These are phyloP conservation scores for Sakesphorus luctuosus DNA, from an alignment of 2,113 vertebrate genomes.

Conservation along the genomic window DNA sequence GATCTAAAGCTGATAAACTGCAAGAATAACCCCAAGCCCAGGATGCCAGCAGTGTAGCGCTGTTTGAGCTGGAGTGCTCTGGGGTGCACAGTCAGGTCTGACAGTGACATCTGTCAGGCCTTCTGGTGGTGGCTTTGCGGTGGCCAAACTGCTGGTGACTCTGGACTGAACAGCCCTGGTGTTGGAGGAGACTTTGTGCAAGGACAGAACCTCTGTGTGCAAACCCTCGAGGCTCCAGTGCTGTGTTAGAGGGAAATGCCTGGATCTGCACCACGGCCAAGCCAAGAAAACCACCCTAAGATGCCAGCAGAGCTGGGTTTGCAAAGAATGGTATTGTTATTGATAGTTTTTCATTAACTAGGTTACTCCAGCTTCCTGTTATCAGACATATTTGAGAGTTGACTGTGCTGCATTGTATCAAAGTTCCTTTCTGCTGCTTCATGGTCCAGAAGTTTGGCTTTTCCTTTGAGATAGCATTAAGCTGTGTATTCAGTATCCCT, in stretches of 20 bases:
- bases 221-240: neutral
- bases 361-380: constrained; percentile 50
- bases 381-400: constrained; percentile 11
- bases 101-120: accelerated
- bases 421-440: constrained; percentile 29
- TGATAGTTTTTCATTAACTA: constrained; percentile 69
- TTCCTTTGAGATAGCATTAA: neutral
- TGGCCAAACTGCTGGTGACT: neutral
- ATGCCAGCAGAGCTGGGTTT: constrained; percentile 24
- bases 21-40: neutral
- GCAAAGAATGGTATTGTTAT: constrained; percentile 38
- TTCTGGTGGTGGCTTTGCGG: neutral
- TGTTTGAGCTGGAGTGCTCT: neutral
- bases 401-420: constrained; percentile 1
- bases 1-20: neutral
- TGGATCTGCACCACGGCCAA: neutral
- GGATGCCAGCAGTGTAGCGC: neutral
- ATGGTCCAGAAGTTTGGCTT: constrained; percentile 62
- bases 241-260: neutral
- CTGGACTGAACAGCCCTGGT: neutral
- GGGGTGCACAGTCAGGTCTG: accelerated
- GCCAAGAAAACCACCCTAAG: neutral
- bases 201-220: neutral
- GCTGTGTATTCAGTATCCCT: neutral
- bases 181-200: neutral